Base-by-base conservation (phyloP, 2,888 invertebrate species). In the Heliconius charithonia region DNA sequence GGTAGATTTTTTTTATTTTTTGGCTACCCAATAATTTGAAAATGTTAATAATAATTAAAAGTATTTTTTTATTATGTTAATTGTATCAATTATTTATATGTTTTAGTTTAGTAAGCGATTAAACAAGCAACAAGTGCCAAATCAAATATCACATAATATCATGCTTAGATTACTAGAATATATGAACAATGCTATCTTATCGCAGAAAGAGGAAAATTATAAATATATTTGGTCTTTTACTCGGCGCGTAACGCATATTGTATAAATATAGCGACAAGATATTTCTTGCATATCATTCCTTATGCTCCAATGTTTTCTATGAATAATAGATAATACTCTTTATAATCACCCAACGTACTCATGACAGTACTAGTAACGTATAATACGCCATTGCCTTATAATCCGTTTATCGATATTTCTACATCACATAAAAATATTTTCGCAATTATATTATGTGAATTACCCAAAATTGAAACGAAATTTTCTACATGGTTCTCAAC, bases 131-230 rank as follows among this genome's bases (percentile, higher is more conserved):
- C 51, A 67, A 25, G 41, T 69, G 41, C 25, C 25, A 69, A 41
- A 3, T 13, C 6, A 41, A 41, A 67, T 37, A 67, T 69, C 41
- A 41, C 25, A 69, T 7, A 25, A 41, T 41, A 69, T 69, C 25
- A 69, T 16, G 16, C 41, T 69, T 69, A 41, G 72, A 72, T 72
- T 32, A 72, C n/a, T 37, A 32, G 7, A 72, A 72, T n/a, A 37
- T 72, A 72, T 59, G n/a, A 72, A 32, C 32, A 72, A 37, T 32
- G 29, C 32, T 72, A 72, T 72, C 72, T 72, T 72, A 72, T 72
- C 72, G n/a, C n/a, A 37, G 6, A n/a, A 59, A 59, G 72, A 59
- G 72, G 59, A 72, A 72, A 59, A 59, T 32, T 37, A 72, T 72
- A 37, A 32, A 32, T 72, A 72, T 59, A 72, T 72, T 37, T 72